phyloP scores from a whole-genome alignment of 1,140 invertebrate species.

The Lasaia peninsularis region DNA sequence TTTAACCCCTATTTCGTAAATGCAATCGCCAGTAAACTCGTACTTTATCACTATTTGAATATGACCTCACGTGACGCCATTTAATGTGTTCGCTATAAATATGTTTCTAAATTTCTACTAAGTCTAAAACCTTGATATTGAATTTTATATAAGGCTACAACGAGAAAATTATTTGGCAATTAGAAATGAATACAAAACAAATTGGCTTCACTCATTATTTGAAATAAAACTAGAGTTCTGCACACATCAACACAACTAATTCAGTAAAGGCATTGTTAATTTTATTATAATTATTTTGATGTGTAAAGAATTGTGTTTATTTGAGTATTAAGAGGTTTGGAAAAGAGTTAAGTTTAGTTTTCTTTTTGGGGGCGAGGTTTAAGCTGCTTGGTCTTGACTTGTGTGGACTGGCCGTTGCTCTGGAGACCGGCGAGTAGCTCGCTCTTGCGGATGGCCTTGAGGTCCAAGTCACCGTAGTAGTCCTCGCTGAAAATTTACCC shows the following conservation, averaged over 20 bases:
- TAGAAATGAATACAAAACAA: constrained; percentile 67
- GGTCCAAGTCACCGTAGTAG: constrained; percentile 96
- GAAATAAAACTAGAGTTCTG: constrained; percentile 41
- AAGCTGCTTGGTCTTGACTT: constrained; percentile 76
- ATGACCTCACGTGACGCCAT: constrained; percentile 37
- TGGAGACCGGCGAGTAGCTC: constrained; percentile 89
- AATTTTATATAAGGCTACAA: constrained; percentile 50
- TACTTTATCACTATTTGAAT: constrained; percentile 22
- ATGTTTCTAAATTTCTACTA: constrained; percentile 54
- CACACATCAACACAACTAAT: constrained; percentile 33
- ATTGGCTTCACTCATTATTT: constrained; percentile 59
- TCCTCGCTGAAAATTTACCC: constrained; percentile 87
- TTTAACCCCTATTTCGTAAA: constrained; percentile 43
- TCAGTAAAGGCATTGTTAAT: not conserved
- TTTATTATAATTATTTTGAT: constrained; percentile 18
- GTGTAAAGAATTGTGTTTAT: constrained; percentile 45
- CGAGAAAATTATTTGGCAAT: constrained; percentile 70
- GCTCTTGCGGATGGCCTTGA: constrained; percentile 95
- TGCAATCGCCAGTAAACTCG: constrained; percentile 45
- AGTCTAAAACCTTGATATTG: not conserved
- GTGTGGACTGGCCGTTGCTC: constrained; percentile 75
- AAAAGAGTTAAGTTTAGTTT: constrained; percentile 51
- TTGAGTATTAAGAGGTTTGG: constrained; percentile 66
- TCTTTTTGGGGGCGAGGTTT: constrained; percentile 77
- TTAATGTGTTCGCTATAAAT: constrained; percentile 63